Percentiles rank a stretch among this genome's conserved stretches.
Conservation (phyloP, 2,797 vertebrate genomes). For the Balearica regulorum region DNA sequence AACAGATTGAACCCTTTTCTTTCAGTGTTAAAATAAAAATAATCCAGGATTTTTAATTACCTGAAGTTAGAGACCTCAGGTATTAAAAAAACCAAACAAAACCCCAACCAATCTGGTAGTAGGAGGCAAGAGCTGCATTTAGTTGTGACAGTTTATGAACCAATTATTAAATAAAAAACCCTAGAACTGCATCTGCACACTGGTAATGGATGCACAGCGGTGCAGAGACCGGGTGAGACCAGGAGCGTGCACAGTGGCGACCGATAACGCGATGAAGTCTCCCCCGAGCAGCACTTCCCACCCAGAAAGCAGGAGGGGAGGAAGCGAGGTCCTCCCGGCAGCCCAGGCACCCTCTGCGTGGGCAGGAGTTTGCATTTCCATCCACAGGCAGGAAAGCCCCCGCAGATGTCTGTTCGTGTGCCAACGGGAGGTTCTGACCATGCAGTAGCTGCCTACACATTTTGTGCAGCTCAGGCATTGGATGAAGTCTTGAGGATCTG, state of each 20-base stretch:
- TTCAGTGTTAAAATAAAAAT: background rate
- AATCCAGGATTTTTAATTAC: background rate
- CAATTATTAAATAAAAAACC: background rate
- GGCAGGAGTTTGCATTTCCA: background rate
- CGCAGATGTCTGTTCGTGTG: accelerated
- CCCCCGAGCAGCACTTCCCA: accelerated
- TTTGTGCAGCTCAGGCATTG: background rate
- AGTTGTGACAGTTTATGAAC: background rate
- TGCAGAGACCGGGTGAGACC: background rate
- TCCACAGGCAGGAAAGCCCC: background rate
- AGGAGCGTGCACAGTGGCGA: accelerated
- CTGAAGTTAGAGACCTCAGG: background rate
- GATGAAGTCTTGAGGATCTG: background rate
- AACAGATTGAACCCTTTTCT: slow-evolving; percentile 47
- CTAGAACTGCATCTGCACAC: accelerated
- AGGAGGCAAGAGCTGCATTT: background rate
- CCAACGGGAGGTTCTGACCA: background rate
- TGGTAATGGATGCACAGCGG: background rate
- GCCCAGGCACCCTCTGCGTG: background rate
- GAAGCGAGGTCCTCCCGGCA: background rate
- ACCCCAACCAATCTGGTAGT: background rate
- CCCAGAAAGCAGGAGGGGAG: background rate
- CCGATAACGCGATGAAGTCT: accelerated
- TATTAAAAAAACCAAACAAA: background rate
- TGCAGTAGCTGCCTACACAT: background rate